phyloP scores from a whole-genome alignment of 92 coral and sea anemone genomes.

The Pocillopora meandrina region DNA sequence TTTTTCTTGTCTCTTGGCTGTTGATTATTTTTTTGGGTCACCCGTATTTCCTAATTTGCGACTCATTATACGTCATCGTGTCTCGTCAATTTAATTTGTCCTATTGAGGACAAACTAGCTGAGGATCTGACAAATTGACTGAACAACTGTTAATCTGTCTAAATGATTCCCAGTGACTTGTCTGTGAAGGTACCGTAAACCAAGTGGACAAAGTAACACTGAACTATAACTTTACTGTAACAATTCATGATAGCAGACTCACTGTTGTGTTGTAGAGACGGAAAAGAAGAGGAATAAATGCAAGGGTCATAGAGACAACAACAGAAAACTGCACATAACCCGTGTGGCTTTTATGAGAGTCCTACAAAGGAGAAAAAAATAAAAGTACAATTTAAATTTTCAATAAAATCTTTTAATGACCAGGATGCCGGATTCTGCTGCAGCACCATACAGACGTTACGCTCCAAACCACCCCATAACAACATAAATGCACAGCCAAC shows the following conservation, averaged over 20 bases:
- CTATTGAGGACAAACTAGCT: not conserved
- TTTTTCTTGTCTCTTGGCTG: too few relatives aligned
- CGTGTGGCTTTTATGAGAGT: constrained; percentile 82
- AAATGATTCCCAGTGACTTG: not conserved
- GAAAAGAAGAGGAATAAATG: constrained; percentile 78
- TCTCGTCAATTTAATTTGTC: too few relatives aligned
- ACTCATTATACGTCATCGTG: too few relatives aligned
- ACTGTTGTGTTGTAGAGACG: constrained; percentile 67
- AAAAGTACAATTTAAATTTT: not conserved
- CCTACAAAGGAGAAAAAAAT: constrained; percentile 46
- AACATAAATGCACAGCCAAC: too few relatives aligned
- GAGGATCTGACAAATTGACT: not conserved
- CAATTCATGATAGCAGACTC: not conserved
- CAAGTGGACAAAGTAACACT: too few relatives aligned
- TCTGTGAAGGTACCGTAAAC: not conserved
- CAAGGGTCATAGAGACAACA: constrained; percentile 73
- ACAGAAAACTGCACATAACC: constrained; percentile 86
- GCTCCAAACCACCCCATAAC: too few relatives aligned
- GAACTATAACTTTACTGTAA: not conserved
- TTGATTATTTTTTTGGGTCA: too few relatives aligned
- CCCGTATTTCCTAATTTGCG: too few relatives aligned
- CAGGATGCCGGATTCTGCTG: too few relatives aligned
- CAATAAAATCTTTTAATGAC: too few relatives aligned
- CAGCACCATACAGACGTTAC: too few relatives aligned
- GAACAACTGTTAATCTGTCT: not conserved